Evolutionary conservation across 2,888 invertebrate genomes (phyloP).

Genomic region (Athalia circularis): DNA sequence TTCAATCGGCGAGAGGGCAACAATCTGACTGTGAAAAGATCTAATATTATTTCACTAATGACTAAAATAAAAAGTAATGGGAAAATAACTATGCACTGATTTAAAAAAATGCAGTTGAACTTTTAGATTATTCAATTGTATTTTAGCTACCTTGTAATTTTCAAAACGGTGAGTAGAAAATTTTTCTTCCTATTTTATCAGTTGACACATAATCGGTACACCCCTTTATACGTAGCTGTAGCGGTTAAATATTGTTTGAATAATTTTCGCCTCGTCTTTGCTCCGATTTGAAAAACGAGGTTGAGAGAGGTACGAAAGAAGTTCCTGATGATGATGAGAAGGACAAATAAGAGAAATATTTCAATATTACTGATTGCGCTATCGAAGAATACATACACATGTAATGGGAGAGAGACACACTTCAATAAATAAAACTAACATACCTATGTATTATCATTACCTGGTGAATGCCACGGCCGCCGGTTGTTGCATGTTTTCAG

Average conservation of each 20-base stretch:
- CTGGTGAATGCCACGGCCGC: conserved; percentile 51
- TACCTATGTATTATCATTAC: conserved; percentile 48
- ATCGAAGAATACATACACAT: background rate
- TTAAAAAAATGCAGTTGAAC: background rate
- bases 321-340: background rate
- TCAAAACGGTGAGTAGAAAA: too few species aligned
- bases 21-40: conserved; percentile 21
- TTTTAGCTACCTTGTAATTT: too few species aligned
- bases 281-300: too few species aligned
- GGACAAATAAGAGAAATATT: background rate
- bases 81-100: background rate
- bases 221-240: too few species aligned
- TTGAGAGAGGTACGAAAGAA: background rate
- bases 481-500: conserved; percentile 56
- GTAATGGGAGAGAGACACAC: too few species aligned
- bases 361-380: background rate
- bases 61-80: conserved; percentile 14
- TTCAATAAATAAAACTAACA: conserved; percentile 1
- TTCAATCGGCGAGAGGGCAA: conserved; percentile 34
- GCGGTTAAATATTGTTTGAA: too few species aligned
- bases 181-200: too few species aligned
- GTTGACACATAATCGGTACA: too few species aligned
- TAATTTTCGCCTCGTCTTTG: too few species aligned
- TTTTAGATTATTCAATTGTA: background rate
- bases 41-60: conserved; percentile 18